Conservation (phyloP, 2,113 vertebrate species). For the Pygoscelis adeliae region DNA sequence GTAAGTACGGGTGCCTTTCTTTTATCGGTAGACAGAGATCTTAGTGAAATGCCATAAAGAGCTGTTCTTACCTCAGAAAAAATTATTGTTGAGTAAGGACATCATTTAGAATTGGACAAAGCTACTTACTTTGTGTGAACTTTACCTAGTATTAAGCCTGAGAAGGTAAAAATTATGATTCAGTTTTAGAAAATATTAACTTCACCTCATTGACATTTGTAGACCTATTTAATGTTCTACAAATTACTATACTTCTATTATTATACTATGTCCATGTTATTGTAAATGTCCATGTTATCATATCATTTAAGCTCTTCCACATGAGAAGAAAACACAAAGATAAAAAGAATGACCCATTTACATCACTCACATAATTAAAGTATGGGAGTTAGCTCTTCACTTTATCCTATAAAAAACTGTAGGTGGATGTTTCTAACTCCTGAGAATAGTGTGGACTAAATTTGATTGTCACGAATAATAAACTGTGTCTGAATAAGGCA, state of each 20-base stretch:
- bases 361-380: not conserved
- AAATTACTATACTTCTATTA: not conserved
- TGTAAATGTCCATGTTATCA: not conserved
- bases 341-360: not conserved
- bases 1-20: not conserved
- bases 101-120: not conserved
- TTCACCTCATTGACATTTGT: not conserved
- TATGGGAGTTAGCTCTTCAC: not conserved
- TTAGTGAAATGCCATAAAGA: not conserved
- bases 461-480: not conserved
- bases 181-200: not conserved
- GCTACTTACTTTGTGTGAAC: not conserved
- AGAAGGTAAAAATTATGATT: not conserved
- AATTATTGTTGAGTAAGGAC: not conserved
- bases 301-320: not conserved
- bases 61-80: not conserved
- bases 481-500: not conserved
- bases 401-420: not conserved
- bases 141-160: not conserved
- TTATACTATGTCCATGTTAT: not conserved
- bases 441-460: not conserved
- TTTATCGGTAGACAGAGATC: not conserved
- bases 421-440: not conserved
- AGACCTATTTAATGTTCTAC: not conserved
- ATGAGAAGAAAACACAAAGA: not conserved